phyloP scores from a whole-genome alignment of 2,113 vertebrate species.

The Salvator merianae region DNA sequence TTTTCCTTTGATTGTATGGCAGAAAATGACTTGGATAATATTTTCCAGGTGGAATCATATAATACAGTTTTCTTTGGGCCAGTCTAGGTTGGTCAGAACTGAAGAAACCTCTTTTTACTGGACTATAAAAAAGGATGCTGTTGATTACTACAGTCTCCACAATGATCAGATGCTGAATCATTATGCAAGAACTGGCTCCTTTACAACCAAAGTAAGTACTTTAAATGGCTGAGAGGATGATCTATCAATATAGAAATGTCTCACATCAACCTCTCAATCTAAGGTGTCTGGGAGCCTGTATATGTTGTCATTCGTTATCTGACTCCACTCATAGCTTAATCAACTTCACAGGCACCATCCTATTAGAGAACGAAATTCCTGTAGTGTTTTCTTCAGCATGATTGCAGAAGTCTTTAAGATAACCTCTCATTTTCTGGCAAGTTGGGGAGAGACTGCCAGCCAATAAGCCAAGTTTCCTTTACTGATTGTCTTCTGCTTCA shows the following conservation, averaged over 20 bases:
- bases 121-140: conserved; percentile 57
- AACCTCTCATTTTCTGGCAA: neutral
- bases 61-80: conserved; percentile 29
- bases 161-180: conserved; percentile 66
- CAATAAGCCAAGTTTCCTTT: neutral
- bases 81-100: conserved; percentile 66
- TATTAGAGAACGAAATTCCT: too few relatives aligned
- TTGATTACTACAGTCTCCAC: conserved; percentile 49
- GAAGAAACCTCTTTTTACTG: conserved; percentile 60
- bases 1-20: neutral
- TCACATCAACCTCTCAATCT: neutral
- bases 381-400: too few relatives aligned
- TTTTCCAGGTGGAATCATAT: conserved; percentile 11
- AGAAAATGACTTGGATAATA: neutral
- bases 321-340: neutral
- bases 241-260: neutral
- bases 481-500: neutral
- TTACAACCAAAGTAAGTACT: conserved; percentile 65
- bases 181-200: conserved; percentile 50
- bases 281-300: neutral
- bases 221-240: neutral
- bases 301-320: too few relatives aligned
- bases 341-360: neutral
- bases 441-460: neutral
- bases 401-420: too few relatives aligned